These are phyloP conservation scores for Cryptus viduatorius DNA, from an alignment of 2,888 invertebrate species.

Conservation along the genomic window DNA sequence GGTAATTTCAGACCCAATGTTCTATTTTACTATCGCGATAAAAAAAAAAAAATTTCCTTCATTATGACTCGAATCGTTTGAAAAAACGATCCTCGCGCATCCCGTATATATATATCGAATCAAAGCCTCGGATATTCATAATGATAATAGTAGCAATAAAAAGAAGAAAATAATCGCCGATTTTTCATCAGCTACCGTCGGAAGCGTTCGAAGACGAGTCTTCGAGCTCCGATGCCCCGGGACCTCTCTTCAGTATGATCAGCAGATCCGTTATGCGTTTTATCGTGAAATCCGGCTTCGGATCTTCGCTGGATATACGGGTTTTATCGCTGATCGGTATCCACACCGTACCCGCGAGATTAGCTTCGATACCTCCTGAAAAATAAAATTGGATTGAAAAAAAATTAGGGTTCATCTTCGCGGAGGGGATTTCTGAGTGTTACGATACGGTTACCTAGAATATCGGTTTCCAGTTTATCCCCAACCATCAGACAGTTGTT, in stretches of 20 bases:
- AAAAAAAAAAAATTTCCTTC: not conserved
- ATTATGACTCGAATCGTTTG: not conserved
- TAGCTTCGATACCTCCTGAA: slow-evolving; percentile 91
- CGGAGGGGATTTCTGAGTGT: not conserved
- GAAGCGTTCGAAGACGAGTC: slow-evolving; percentile 83
- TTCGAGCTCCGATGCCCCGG: slow-evolving; percentile 85
- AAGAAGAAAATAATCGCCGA: slow-evolving; percentile 29
- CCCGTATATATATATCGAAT: slow-evolving; percentile 1
- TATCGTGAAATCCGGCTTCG: slow-evolving; percentile 89
- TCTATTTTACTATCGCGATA: too few species aligned
- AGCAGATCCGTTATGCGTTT: slow-evolving; percentile 88
- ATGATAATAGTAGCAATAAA: not conserved
- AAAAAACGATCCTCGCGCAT: not conserved
- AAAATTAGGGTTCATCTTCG: not conserved
- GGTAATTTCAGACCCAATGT: too few species aligned
- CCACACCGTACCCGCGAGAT: slow-evolving; percentile 93
- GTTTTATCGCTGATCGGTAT: slow-evolving; percentile 87
- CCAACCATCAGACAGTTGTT: slow-evolving; percentile 94
- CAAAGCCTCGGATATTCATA: slow-evolving; percentile 3
- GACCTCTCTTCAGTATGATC: slow-evolving; percentile 85
- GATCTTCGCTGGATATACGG: slow-evolving; percentile 82
- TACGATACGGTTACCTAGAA: slow-evolving; percentile 85
- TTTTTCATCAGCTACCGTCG: slow-evolving; percentile 85
- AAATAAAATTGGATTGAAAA: slow-evolving; percentile 42
- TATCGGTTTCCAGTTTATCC: slow-evolving; percentile 95